A percentile compares a stretch with the other conserved stretches of the same genome.
phyloP scores from a whole-genome alignment of 2,888 invertebrate species.

The Zaprionus bogoriensis region DNA sequence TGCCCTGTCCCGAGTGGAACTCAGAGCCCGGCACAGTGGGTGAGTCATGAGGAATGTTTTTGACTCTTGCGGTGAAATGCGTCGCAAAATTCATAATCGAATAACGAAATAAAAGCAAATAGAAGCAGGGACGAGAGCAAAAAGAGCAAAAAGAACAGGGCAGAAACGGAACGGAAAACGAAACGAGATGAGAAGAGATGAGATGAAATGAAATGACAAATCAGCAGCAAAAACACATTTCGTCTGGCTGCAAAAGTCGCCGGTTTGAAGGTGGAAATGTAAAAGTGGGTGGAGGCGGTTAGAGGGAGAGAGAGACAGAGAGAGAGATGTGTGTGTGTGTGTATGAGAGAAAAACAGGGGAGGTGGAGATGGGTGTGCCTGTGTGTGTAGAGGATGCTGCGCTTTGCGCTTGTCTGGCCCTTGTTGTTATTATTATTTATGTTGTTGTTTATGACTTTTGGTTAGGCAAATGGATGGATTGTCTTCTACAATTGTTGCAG shows the following conservation, averaged over 20 bases:
- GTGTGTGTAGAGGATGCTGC: neutral
- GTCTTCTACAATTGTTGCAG: constrained; percentile 32
- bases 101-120: constrained; percentile 33
- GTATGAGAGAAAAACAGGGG: too few species aligned
- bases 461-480: constrained; percentile 24
- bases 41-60: constrained; percentile 51
- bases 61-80: constrained; percentile 49
- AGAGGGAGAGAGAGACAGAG: neutral
- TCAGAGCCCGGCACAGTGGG: constrained; percentile 4
- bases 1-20: too few species aligned
- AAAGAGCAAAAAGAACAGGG: constrained; percentile 1
- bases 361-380: neutral
- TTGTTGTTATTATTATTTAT: constrained; percentile 27
- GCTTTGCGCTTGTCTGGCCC: constrained; percentile 10
- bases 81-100: constrained; percentile 63
- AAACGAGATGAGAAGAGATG: neutral
- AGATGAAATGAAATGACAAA: constrained; percentile 58
- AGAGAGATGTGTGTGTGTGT: neutral
- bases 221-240: constrained; percentile 43
- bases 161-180: too few species aligned
- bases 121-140: neutral
- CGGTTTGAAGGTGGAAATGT: constrained; percentile 4
- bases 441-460: constrained; percentile 41
- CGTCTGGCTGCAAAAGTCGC: constrained; percentile 37
- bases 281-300: neutral